phyloP scores from a whole-genome alignment of 2,888 invertebrate genomes.

The Lepidocyrtinus sp. region DNA sequence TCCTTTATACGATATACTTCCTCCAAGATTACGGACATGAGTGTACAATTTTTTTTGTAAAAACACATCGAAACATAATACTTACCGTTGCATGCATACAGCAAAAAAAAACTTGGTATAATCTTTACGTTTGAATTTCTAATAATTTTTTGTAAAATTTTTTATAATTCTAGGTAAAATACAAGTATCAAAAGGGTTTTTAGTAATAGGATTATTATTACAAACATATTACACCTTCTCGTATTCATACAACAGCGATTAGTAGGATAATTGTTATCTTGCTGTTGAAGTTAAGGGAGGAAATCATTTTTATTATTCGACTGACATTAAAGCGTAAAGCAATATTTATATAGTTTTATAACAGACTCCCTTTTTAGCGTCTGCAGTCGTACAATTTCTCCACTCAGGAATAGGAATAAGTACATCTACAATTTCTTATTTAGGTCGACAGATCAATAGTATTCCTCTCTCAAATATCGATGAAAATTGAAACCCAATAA shows the following conservation, averaged over 20 bases:
- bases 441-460: too few species aligned
- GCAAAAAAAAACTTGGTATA: too few species aligned
- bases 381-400: conserved; percentile 6
- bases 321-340: background rate
- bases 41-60: background rate
- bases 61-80: too few species aligned
- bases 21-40: conserved; percentile 2
- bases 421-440: too few species aligned
- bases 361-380: conserved; percentile 9
- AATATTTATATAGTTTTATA: background rate
- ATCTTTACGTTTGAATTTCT: background rate
- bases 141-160: too few species aligned
- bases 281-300: background rate
- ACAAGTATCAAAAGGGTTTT: background rate
- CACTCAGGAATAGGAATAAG: conserved; percentile 39
- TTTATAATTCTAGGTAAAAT: background rate
- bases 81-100: too few species aligned
- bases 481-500: too few species aligned
- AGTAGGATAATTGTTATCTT: conserved; percentile 11
- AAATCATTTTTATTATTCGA: conserved; percentile 2
- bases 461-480: too few species aligned
- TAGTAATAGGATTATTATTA: background rate
- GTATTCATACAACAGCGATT: background rate
- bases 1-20: background rate
- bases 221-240: background rate